Evolutionary conservation across 2,113 vertebrate species (phyloP), one percentile per base, ranked within the genome.

Genomic region (Amblyornis subalaris): DNA sequence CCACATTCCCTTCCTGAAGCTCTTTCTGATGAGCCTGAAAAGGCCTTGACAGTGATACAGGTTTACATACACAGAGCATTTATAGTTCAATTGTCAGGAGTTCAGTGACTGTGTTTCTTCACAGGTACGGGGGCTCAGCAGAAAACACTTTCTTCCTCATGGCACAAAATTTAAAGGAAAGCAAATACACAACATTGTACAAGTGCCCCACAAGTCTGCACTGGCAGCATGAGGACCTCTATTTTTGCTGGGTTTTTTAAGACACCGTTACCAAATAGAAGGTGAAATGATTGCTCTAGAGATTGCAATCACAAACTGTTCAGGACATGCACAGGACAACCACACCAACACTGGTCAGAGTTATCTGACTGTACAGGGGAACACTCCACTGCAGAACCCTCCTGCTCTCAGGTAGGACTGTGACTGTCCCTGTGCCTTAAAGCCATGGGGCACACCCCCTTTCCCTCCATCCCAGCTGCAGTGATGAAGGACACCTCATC

Each of bases 371-470:
- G 25, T 53, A 40, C 0, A 0, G 24, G 20, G 77, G 3, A 51
- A 51, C 50, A 35, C n/a, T 58, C 57, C n/a, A 31, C 14, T 0
- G 0, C 16, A 20, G 26, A 57, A 55, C 40, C 28, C 67, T 69
- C 73, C 38, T 74, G 40, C 45, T 40, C 47, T 57, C 55, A 23
- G 38, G 17, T 24, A 81, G 70, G 54, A 20, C 44, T 33, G 75
- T 1, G 3, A n/a, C 44, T n/a, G 15, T 20, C 48, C 35, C 31
- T 9, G 40, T 35, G 33, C 20, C 33, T 22, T 28, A 69, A n/a
- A 54, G 10, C 33, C 1, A 1, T 23, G 1, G 1, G 14, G 9
- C 25, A 38, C 3, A 1, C 1, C 8, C 4, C 21, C 25, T 33
- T 47, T 6, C 24, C 8, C 35, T 86, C 38, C 5, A 10, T 58